Evolutionary conservation across 2,888 invertebrate species (phyloP).

Genomic region (Flabesymbios commensalis): DNA sequence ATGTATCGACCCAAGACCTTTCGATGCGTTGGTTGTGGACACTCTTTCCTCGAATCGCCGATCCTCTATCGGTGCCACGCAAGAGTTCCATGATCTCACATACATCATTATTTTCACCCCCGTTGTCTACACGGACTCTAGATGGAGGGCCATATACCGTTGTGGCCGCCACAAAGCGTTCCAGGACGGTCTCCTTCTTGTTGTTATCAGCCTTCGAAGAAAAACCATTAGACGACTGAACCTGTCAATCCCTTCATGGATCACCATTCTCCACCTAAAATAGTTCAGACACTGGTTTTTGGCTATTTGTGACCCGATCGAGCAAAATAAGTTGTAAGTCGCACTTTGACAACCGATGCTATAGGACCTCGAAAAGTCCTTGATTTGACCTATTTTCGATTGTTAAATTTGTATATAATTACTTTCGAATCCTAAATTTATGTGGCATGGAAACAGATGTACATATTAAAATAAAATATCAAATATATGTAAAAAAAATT

Average conservation of each 20-base stretch:
- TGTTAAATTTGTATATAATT: too few relatives aligned
- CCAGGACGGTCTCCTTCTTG: slow-evolving; percentile 14
- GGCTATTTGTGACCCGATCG: too few relatives aligned
- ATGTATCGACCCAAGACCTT: slow-evolving; percentile 31
- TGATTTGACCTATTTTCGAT: too few relatives aligned
- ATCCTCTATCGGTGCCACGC: slow-evolving; percentile 25
- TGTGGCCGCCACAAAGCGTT: slow-evolving; percentile 12
- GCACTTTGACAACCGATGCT: too few relatives aligned
- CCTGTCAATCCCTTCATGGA: slow-evolving; percentile 11
- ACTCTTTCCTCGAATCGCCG: slow-evolving; percentile 27
- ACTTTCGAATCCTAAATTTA: too few relatives aligned
- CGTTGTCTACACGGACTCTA: slow-evolving; percentile 30
- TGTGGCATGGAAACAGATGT: too few relatives aligned
- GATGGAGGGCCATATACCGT: slow-evolving; percentile 28
- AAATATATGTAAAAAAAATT: too few relatives aligned
- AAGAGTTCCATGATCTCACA: slow-evolving; percentile 27
- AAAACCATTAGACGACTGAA: slow-evolving; percentile 6
- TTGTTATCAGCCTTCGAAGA: slow-evolving; percentile 21
- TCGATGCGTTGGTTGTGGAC: slow-evolving; percentile 37
- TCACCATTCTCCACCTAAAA: slow-evolving; percentile 3
- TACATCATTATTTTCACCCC: slow-evolving; percentile 33
- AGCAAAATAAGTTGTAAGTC: too few relatives aligned
- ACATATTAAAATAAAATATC: too few relatives aligned
- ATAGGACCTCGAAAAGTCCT: too few relatives aligned
- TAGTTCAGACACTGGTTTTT: background rate